These are phyloP conservation scores for Orchesella flavescens DNA, from an alignment of 2,888 invertebrate species.

Conservation along the genomic window DNA sequence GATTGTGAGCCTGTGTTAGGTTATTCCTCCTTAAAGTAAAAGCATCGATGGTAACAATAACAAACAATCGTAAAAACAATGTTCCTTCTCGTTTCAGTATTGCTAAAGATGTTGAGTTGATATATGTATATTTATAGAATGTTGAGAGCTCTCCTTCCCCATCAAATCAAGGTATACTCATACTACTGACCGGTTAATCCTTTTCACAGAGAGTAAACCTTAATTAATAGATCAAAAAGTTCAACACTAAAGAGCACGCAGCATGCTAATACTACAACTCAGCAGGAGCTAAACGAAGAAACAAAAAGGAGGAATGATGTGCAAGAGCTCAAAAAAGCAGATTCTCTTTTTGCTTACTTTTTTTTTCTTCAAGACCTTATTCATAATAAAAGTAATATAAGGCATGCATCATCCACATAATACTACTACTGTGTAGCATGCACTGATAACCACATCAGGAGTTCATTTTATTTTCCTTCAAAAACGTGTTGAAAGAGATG, in stretches of 20 bases:
- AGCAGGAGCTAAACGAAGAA: neutral
- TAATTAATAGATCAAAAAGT: slow-evolving; percentile 33
- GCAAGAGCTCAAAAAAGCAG: slow-evolving; percentile 8
- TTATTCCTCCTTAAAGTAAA: neutral
- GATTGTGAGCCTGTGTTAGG: neutral
- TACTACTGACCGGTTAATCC: slow-evolving; percentile 18
- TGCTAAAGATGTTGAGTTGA: too few relatives aligned
- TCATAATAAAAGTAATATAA: slow-evolving; percentile 2
- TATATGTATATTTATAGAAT: too few relatives aligned
- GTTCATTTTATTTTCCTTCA: too few relatives aligned
- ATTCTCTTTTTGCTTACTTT: slow-evolving; percentile 11
- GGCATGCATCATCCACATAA: neutral
- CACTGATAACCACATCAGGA: slow-evolving; percentile 48
- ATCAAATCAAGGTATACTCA: neutral
- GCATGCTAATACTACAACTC: neutral
- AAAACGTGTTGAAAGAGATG: too few relatives aligned
- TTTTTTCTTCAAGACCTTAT: slow-evolving; percentile 12
- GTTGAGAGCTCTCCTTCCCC: neutral
- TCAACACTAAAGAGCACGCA: neutral
- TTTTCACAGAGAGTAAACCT: slow-evolving; percentile 14
- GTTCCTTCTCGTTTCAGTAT: neutral
- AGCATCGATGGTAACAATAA: neutral
- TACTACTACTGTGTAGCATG: slow-evolving; percentile 12
- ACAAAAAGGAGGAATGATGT: neutral
- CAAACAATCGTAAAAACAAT: neutral